These are phyloP conservation scores for Egretta garzetta DNA, from an alignment of 2,113 vertebrate species.

Conservation along the genomic window DNA sequence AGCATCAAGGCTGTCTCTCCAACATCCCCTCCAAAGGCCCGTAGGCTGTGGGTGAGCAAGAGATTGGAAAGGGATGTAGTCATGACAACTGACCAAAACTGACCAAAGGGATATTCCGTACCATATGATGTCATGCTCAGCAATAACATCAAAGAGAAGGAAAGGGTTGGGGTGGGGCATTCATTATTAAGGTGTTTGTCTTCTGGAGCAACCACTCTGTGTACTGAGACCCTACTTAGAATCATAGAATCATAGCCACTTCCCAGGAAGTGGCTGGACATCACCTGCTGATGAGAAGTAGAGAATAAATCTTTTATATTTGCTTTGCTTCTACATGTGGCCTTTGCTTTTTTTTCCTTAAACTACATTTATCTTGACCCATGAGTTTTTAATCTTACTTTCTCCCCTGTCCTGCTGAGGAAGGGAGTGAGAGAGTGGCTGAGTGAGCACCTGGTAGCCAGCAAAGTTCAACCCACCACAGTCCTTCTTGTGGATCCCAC, in stretches of 20 bases:
- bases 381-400: background rate
- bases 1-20: background rate
- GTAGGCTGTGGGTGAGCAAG: background rate
- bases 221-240: background rate
- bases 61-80: background rate
- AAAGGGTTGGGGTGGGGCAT: accelerated
- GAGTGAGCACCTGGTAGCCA: background rate
- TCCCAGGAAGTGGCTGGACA: background rate
- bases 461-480: background rate
- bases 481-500: background rate
- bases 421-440: background rate
- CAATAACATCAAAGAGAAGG: background rate
- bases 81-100: background rate
- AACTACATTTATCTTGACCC: background rate
- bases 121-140: too few relatives aligned
- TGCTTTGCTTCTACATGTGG: background rate
- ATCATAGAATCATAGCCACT: too few relatives aligned
- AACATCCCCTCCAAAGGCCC: background rate
- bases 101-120: background rate
- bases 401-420: background rate
- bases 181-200: background rate
- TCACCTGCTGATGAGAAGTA: background rate
- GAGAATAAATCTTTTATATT: background rate
- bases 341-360: background rate
- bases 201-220: accelerated